A percentile compares a stretch with the other conserved stretches of the same genome.
Conservation (phyloP, 2,888 invertebrate species). For the Cephus runcator region DNA sequence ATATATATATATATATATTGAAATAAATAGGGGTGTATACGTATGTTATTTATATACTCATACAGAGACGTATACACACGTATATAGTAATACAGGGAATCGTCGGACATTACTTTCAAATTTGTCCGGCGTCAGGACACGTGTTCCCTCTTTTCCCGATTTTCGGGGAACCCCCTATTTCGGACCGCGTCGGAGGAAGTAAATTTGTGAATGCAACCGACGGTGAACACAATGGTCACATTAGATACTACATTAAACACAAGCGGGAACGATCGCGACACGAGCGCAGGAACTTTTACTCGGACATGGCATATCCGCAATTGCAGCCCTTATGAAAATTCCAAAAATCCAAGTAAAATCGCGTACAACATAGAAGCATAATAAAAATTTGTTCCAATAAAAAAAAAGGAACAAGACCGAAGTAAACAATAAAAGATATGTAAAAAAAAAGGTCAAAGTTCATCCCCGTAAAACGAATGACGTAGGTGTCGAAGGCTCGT, state of each 20-base stretch:
- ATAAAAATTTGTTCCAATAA: neutral
- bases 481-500: constrained; percentile 59
- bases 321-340: neutral
- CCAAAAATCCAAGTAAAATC: neutral
- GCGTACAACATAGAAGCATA: neutral
- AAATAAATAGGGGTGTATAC: too few relatives aligned
- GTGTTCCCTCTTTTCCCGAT: constrained; percentile 14
- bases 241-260: constrained; percentile 64
- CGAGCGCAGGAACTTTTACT: constrained; percentile 14
- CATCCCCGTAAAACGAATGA: constrained; percentile 45
- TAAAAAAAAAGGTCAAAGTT: constrained; percentile 15
- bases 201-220: constrained; percentile 57
- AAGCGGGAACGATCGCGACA: constrained; percentile 33
- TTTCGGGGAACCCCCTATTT: constrained; percentile 13
- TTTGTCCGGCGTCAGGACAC: constrained; percentile 3
- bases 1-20: neutral
- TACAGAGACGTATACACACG: neutral
- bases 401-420: constrained; percentile 12
- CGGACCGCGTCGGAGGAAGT: constrained; percentile 44
- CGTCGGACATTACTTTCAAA: neutral
- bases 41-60: neutral
- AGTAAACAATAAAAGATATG: constrained; percentile 18
- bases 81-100: neutral
- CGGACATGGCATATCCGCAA: constrained; percentile 8
- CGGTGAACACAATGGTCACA: constrained; percentile 58